Percentiles rank a stretch among this genome's conserved stretches.
phyloP scores from a whole-genome alignment of 2,797 vertebrate species.

The Danio tinwini region DNA sequence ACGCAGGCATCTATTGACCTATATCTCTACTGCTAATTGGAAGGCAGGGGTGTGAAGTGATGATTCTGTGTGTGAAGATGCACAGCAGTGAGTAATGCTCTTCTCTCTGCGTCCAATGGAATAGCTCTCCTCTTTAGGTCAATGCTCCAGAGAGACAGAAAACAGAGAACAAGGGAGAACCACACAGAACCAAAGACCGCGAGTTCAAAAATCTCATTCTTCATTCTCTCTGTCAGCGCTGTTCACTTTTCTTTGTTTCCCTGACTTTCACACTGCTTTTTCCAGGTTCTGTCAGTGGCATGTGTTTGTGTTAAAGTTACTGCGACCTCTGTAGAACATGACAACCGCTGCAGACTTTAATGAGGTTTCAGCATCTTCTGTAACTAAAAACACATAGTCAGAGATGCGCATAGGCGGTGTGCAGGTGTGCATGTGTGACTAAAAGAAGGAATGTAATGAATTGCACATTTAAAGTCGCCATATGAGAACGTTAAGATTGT shows the following conservation, averaged over 20 bases:
- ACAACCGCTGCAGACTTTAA: not conserved
- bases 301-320: slow-evolving; percentile 12
- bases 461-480: too few species aligned
- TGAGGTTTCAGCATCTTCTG: not conserved
- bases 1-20: slow-evolving; percentile 44
- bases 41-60: slow-evolving; percentile 43
- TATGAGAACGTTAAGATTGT: too few species aligned
- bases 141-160: slow-evolving; percentile 41
- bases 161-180: slow-evolving; percentile 1
- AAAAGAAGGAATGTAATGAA: too few species aligned
- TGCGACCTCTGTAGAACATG: slow-evolving; percentile 4
- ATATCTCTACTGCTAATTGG: slow-evolving; percentile 47
- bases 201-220: slow-evolving; percentile 31
- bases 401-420: too few species aligned
- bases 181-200: slow-evolving; percentile 10
- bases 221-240: slow-evolving; percentile 23
- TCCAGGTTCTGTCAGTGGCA: not conserved
- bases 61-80: slow-evolving; percentile 38
- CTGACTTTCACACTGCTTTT: slow-evolving; percentile 20
- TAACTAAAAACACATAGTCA: too few species aligned
- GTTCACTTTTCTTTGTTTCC: slow-evolving; percentile 24
- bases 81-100: slow-evolving; percentile 40
- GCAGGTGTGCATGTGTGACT: too few species aligned
- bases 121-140: slow-evolving; percentile 39
- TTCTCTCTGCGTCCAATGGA: slow-evolving; percentile 24